These are phyloP conservation scores for Drosophila helvetica DNA, from an alignment of 2,888 invertebrate genomes.

Conservation along the genomic window DNA sequence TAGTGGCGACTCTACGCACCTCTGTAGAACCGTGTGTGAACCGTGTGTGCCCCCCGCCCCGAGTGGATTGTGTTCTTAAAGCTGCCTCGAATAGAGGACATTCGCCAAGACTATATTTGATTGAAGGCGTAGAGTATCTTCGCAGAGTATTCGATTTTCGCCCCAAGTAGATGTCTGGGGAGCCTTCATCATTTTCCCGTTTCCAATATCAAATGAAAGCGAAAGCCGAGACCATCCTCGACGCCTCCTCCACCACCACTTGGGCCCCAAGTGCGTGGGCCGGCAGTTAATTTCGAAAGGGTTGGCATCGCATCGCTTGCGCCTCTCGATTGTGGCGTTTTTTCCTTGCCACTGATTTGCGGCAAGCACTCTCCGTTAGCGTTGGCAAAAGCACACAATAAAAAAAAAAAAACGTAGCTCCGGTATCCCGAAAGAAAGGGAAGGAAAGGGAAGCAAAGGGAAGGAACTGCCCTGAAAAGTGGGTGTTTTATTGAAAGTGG, in stretches of 20 bases:
- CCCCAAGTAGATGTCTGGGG: not conserved
- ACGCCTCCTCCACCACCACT: not conserved
- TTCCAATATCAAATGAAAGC: conserved; percentile 18
- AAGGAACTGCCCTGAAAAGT: conserved; percentile 50
- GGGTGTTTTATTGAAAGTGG: conserved; percentile 74
- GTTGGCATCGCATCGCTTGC: conserved; percentile 27
- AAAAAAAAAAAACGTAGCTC: conserved; percentile 17
- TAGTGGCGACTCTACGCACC: not conserved
- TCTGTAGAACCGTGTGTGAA: no score
- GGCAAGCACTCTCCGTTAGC: conserved; percentile 30
- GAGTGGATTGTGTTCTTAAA: no score
- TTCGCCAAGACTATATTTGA: no score
- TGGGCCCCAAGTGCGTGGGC: conserved; percentile 40
- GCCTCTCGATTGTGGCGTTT: conserved; percentile 4
- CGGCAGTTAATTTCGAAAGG: conserved; percentile 54
- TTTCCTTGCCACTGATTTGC: conserved; percentile 48
- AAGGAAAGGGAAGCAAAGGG: not conserved
- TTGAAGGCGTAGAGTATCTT: not conserved
- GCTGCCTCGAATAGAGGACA: no score
- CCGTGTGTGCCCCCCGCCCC: no score
- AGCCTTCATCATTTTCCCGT: not conserved
- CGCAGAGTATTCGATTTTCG: conserved; percentile 2
- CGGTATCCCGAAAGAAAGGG: conserved; percentile 5
- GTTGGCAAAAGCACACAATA: conserved; percentile 25
- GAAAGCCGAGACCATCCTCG: conserved; percentile 5